Evolutionary conservation across 2,113 vertebrate genomes (phyloP), one percentile per base, ranked within the genome.

Genomic region (Eulemur rufifrons): DNA sequence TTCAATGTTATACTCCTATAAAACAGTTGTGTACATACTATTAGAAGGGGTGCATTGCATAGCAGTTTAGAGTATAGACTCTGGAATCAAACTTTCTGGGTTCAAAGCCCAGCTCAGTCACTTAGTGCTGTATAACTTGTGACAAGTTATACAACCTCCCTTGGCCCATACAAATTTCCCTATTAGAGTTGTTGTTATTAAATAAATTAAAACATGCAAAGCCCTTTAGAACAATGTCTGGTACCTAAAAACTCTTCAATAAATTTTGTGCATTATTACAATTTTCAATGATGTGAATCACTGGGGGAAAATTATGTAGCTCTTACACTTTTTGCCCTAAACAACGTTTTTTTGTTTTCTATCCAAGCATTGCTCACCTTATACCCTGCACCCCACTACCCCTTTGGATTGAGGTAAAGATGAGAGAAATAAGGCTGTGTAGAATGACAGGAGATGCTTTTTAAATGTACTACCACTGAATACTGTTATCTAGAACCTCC

Each of bases 381-480:
- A 47, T 13, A 25, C 9, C 29, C 42, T n/a, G 18, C 23, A 76
- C 42, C 42, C 50, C 17, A 91, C 45, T 94, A 91, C 73, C 6
- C 17, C 12, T 94, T 86, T 93, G 64, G 52, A 80, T 50, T 69
- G 39, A 96, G 21, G 27, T 86, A 81, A 78, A 92, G 52, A 63
- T 59, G 63, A 84, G 54, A 63, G n/a, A 94, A 96, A 5, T 61
- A 39, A 80, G 21, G 5, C 6, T 86, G 61, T 86, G 71, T 71
- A 68, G 88, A 97, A 96, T 91, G 80, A 86, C 8, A 63, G 47
- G 68, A 45, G 6, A 85, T 91, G 61, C 18, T 95, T 95, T 89
- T 82, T 77, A 68, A 77, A 73, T 64, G 71, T 39, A 59, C 18
- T 76, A 89, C 20, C 10, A 86, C 15, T 80, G 91, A 91, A 68